Base-by-base conservation (phyloP, 1,140 invertebrate genomes). In the Amphibalanus amphitrite region DNA sequence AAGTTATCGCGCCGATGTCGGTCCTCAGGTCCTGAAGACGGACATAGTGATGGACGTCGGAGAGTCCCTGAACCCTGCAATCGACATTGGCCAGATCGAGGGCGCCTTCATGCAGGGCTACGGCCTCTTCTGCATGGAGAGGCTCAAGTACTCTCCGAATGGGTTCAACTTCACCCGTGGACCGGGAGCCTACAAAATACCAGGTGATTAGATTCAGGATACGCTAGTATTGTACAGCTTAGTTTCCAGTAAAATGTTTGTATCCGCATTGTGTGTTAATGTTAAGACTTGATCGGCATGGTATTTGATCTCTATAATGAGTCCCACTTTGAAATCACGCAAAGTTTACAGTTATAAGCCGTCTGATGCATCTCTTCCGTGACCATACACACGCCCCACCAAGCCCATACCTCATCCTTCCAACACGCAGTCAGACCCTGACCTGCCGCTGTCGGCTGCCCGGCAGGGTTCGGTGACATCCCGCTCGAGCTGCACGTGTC, bases 41-140 rank as follows among this genome's bases (percentile, higher is more conserved):
- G 91, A 97, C 77, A 97, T 97, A 76, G 92, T 97, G 0, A 97
- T 97, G 94, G 95, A 97, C 82, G 83, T 97, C 70, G 90, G 90
- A 28, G 86, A 91, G 72, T 95, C 92, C 82, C 80, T 97, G 33
- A 97, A 97, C 82, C 94, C 94, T 29, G 93, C 93, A 0, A 94
- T 97, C 75, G 95, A 98, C 76, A 91, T 97, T 77, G 95, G 94
- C 0, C 95, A 97, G 82, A 88, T 97, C 29, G 95, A 97, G 83
- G 95, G 95, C 38, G 95, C 84, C 0, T 97, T 95, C 76, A 85
- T 91, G 75, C 95, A 97, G 85, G 94, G 94, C 0, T 92, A 94
- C 77, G 94, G 95, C 4, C 78, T 97, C 65, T 96, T 91, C 77
- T 91, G 91, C 1, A 82, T 97, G 74, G 95, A 97, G 81, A 91